Evolutionary conservation across 2,113 vertebrate species (phyloP), one percentile per base, ranked within the genome.

Genomic region (Glareola pratincola): DNA sequence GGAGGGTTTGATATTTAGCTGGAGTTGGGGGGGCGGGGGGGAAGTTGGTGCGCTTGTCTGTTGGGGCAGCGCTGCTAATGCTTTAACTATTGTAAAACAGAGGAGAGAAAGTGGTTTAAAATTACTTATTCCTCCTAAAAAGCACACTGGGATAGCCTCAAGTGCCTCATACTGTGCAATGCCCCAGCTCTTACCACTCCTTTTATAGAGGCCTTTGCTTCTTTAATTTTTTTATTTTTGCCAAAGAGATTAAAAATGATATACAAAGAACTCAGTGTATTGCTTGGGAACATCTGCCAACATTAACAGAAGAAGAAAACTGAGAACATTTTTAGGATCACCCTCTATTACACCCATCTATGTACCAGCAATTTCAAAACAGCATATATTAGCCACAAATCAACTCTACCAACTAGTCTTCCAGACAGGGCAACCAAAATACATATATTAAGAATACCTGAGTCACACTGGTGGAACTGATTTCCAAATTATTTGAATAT

Each of bases 11-110:
- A 41, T 29, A 81, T 66, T 30, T 64, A 47, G n/a, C 34, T 1
- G 2, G 12, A 7, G 8, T 21, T 3, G 7, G 9, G 41, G 0
- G 0, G 19, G 19, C 3, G 7, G 9, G 41, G 0, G 0, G 19
- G 19, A 14, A 47, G 8, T 26, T 57, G 59, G 45, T 62, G 72
- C 39, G 50, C 20, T 62, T 68, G 23, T 48, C 85, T 85, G 29
- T 69, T 45, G 60, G 48, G 66, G 36, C 12, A 69, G 73, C 34
- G 29, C 24, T 57, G 39, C 34, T 27, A 67, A 18, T 24, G n/a
- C 62, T 77, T 72, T 54, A 85, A 86, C n/a, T 71, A 23, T 2
- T 45, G 45, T 62, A 54, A 91, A 93, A 79, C 18, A 62, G 32
- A 68, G 39, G 62, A 63, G 51, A 94, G 23, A 94, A 92, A 82